These are phyloP conservation scores for Xiphydria camelus DNA, from an alignment of 2,888 invertebrate genomes.

Conservation along the genomic window DNA sequence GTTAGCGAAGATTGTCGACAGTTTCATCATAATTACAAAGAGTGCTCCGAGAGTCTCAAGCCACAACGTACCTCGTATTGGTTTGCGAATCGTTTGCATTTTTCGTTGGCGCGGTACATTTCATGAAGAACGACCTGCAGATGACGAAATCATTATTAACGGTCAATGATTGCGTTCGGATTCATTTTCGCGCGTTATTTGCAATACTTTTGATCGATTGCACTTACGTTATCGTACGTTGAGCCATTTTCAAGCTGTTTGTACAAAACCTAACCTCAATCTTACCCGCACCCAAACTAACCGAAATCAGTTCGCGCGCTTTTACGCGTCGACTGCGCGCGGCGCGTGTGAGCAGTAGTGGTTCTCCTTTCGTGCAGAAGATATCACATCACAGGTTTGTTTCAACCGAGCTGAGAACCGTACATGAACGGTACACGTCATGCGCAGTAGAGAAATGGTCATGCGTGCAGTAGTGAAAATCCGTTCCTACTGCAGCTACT, in stretches of 20 bases:
- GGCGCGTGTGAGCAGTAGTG: too few species aligned
- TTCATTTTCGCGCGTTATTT: neutral
- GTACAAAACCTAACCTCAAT: too few species aligned
- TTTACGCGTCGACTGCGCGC: too few species aligned
- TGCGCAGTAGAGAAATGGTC: too few species aligned
- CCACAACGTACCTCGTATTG: constrained; percentile 37
- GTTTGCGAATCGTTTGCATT: constrained; percentile 21
- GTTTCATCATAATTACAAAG: constrained; percentile 27
- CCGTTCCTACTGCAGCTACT: too few species aligned
- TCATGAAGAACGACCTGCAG: constrained; percentile 57
- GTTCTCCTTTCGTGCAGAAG: too few species aligned
- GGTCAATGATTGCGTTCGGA: neutral
- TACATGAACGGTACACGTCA: too few species aligned
- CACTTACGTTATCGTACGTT: constrained; percentile 47
- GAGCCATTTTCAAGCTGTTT: constrained; percentile 47
- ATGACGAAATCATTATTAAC: constrained; percentile 12
- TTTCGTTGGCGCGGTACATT: constrained; percentile 36
- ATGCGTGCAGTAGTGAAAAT: too few species aligned
- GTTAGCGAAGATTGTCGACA: constrained; percentile 12
- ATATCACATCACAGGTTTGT: too few species aligned
- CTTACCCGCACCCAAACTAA: too few species aligned
- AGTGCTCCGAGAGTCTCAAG: constrained; percentile 5
- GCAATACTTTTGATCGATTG: constrained; percentile 7
- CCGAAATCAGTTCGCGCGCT: too few species aligned
- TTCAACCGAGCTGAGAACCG: too few species aligned